These are phyloP conservation scores for Brenthis daphne DNA, from an alignment of 2,888 invertebrate genomes.

Conservation along the genomic window DNA sequence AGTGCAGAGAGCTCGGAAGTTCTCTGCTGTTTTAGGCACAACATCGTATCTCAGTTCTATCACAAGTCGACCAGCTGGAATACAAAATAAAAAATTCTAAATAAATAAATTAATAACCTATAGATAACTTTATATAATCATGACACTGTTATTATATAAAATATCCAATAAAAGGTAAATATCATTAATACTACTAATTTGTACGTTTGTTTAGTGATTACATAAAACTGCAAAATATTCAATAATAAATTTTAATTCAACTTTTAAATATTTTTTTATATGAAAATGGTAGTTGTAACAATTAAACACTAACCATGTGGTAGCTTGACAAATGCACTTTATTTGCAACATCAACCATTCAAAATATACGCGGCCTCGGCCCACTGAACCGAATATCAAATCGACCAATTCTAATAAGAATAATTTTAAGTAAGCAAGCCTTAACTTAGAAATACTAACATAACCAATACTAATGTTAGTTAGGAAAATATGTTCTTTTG, in stretches of 20 bases:
- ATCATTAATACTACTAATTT: too few species aligned
- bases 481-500: neutral
- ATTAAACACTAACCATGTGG: neutral
- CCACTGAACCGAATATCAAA: slow-evolving; percentile 42
- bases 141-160: too few species aligned
- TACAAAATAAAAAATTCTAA: slow-evolving; percentile 1
- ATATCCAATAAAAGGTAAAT: too few species aligned
- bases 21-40: slow-evolving; percentile 94
- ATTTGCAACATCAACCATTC: slow-evolving; percentile 33
- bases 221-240: too few species aligned
- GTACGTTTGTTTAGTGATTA: too few species aligned
- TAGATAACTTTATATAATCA: neutral
- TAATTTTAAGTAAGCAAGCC: slow-evolving; percentile 44
- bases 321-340: slow-evolving; percentile 16
- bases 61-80: slow-evolving; percentile 89
- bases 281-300: too few species aligned
- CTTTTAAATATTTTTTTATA: too few species aligned
- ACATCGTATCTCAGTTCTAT: slow-evolving; percentile 92
- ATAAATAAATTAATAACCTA: too few species aligned
- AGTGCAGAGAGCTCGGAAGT: slow-evolving; percentile 95
- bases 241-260: too few species aligned
- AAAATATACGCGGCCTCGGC: slow-evolving; percentile 48
- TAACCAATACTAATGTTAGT: slow-evolving; percentile 7
- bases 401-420: slow-evolving; percentile 35
- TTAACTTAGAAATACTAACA: slow-evolving; percentile 31